Conservation (phyloP, 1,140 invertebrate species). For the Chironomus striatipennis region DNA sequence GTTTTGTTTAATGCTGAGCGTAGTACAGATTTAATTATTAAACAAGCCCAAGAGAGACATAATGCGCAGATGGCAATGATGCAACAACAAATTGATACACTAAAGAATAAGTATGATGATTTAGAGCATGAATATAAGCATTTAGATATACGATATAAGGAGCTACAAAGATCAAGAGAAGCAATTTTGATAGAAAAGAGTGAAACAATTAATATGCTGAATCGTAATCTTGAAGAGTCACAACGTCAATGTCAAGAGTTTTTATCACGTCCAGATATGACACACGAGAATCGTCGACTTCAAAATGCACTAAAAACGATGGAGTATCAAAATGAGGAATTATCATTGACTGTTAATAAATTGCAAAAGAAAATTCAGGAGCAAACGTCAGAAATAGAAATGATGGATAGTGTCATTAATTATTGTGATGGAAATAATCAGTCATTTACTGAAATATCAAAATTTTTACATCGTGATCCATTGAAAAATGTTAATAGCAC, state of each 20-base stretch:
- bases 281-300: slow-evolving; percentile 30
- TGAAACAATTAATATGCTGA: slow-evolving; percentile 44
- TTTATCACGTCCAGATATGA: slow-evolving; percentile 28
- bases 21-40: slow-evolving; percentile 31
- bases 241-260: slow-evolving; percentile 36
- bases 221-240: slow-evolving; percentile 42
- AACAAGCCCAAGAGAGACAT: slow-evolving; percentile 34
- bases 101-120: slow-evolving; percentile 33
- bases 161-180: slow-evolving; percentile 45
- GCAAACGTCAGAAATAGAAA: slow-evolving; percentile 35
- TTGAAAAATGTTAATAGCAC: slow-evolving; percentile 29
- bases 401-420: slow-evolving; percentile 31
- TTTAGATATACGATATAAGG: slow-evolving; percentile 43
- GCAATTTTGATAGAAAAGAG: slow-evolving; percentile 46
- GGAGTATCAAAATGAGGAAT: slow-evolving; percentile 31
- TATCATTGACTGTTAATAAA: slow-evolving; percentile 33
- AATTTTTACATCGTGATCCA: background rate
- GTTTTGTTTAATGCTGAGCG: slow-evolving; percentile 32
- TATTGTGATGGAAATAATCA: background rate
- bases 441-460: background rate
- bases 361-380: slow-evolving; percentile 31
- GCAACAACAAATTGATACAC: slow-evolving; percentile 33
- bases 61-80: slow-evolving; percentile 33
- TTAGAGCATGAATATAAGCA: slow-evolving; percentile 45
- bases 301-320: slow-evolving; percentile 31